Conservation (phyloP, 2,888 invertebrate genomes). For the Zygothrica quintamaculata region DNA sequence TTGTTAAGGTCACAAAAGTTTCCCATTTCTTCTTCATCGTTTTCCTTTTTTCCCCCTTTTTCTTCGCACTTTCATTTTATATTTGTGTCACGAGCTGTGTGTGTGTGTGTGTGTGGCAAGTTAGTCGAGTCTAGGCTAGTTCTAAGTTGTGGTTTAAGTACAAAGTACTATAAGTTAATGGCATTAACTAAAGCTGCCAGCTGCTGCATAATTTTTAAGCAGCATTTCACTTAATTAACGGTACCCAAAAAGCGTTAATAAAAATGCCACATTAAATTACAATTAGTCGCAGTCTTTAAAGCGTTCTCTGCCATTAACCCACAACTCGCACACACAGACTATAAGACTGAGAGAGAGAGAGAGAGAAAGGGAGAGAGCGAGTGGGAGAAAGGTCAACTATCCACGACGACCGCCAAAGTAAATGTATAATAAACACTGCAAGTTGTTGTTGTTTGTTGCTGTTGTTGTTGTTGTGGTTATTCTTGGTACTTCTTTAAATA, state of each 20-base stretch:
- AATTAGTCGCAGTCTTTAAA: conserved; percentile 57
- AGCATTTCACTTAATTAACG: conserved; percentile 79
- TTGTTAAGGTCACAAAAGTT: conserved; percentile 80
- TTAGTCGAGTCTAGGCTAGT: conserved; percentile 41
- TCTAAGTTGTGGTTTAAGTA: conserved; percentile 25
- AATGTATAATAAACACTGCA: conserved; percentile 63
- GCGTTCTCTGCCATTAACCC: no score
- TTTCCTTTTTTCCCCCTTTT: conserved; percentile 1
- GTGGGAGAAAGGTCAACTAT: conserved; percentile 27
- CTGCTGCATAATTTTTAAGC: conserved; percentile 63
- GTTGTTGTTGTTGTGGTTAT: conserved; percentile 35
- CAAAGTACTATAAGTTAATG: conserved; percentile 56
- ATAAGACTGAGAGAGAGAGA: no score
- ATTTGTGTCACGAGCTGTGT: background rate
- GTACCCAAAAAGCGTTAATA: conserved; percentile 63
- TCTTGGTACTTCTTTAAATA: conserved; percentile 64
- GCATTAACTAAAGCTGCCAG: conserved; percentile 42
- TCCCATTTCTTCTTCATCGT: conserved; percentile 1
- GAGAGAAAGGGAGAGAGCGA: no score
- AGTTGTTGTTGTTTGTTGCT: conserved; percentile 27
- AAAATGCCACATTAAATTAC: conserved; percentile 76
- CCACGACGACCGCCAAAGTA: conserved; percentile 20
- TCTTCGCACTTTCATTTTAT: background rate
- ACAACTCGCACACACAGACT: no score
- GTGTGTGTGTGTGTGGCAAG: conserved; percentile 33